phyloP scores from a whole-genome alignment of 2,113 vertebrate genomes.

The Siniperca chuatsi region DNA sequence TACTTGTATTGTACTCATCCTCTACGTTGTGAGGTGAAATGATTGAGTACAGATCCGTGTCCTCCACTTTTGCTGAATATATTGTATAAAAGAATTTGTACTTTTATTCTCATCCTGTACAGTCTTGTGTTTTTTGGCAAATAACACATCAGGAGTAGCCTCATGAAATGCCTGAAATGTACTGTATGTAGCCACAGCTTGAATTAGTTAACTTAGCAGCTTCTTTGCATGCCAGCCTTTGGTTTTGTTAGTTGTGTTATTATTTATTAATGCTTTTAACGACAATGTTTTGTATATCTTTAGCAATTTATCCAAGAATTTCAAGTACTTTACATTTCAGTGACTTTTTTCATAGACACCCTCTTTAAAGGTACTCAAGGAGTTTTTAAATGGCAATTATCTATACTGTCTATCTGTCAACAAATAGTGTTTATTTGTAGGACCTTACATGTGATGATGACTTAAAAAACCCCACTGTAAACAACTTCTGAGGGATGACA shows the following conservation, averaged over 20 bases:
- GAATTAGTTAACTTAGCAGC: conserved; percentile 66
- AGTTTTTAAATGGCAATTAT: conserved; percentile 25
- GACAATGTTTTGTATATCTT: conserved; percentile 41
- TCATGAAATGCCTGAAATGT: conserved; percentile 36
- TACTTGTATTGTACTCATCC: neutral
- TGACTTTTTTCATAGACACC: conserved; percentile 21
- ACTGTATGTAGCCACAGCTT: conserved; percentile 50
- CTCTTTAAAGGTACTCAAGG: conserved; percentile 15
- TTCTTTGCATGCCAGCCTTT: conserved; percentile 64
- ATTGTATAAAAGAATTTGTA: conserved; percentile 69
- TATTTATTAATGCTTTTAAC: conserved; percentile 75
- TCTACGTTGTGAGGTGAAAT: conserved; percentile 18
- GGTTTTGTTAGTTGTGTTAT: conserved; percentile 59
- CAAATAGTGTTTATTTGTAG: conserved; percentile 47
- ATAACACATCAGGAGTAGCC: conserved; percentile 49
- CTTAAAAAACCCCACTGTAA: neutral
- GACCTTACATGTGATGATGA: conserved; percentile 18
- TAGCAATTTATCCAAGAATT: conserved; percentile 53
- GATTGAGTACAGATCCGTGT: conserved; percentile 7
- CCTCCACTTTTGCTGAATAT: conserved; percentile 37
- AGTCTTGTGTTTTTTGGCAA: conserved; percentile 67
- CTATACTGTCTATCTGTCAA: conserved; percentile 35
- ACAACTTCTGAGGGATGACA: conserved; percentile 9
- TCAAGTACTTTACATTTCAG: conserved; percentile 69
- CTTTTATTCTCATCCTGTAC: conserved; percentile 63